Percentiles rank a stretch among this genome's conserved stretches.
These are phyloP conservation scores for Epirrhoe tristata DNA, from an alignment of 2,888 invertebrate species.

Conservation along the genomic window DNA sequence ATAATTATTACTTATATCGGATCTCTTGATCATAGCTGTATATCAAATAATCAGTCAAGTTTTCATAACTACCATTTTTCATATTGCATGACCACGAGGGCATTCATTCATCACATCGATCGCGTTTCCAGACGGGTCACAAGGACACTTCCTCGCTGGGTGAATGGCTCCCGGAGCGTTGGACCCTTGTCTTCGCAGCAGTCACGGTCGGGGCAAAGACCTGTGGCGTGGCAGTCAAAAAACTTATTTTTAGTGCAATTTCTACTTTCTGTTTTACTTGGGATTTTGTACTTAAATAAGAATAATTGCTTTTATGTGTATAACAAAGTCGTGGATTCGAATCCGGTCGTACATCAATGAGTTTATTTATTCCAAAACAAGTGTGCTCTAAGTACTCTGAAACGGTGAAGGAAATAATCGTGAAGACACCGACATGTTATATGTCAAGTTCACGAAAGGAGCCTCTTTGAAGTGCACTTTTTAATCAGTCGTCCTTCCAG, in stretches of 20 bases:
- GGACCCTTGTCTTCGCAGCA: conserved; percentile 3
- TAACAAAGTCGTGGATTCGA: too few relatives aligned
- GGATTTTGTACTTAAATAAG: too few relatives aligned
- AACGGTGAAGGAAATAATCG: too few relatives aligned
- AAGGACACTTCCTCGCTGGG: conserved; percentile 19
- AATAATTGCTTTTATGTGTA: too few relatives aligned
- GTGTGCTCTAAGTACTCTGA: too few relatives aligned
- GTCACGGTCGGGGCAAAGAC: conserved; percentile 8
- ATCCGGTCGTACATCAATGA: too few relatives aligned
- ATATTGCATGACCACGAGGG: neutral
- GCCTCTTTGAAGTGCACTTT: neutral
- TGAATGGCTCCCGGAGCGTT: conserved; percentile 10
- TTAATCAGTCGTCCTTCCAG: conserved; percentile 24
- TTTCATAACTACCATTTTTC: neutral
- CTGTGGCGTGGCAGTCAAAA: neutral
- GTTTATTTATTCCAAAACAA: too few relatives aligned
- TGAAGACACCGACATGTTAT: too few relatives aligned
- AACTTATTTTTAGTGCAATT: neutral
- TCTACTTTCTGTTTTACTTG: too few relatives aligned
- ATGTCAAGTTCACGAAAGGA: too few relatives aligned
- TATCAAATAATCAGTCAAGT: neutral
- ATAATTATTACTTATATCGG: too few relatives aligned
- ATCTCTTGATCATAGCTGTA: too few relatives aligned
- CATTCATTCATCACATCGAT: neutral
- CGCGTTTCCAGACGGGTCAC: conserved; percentile 14